A percentile compares a stretch with the other conserved stretches of the same genome.
Evolutionary conservation across 1,140 invertebrate species (phyloP).

Genomic region (Centruroides vittatus): DNA sequence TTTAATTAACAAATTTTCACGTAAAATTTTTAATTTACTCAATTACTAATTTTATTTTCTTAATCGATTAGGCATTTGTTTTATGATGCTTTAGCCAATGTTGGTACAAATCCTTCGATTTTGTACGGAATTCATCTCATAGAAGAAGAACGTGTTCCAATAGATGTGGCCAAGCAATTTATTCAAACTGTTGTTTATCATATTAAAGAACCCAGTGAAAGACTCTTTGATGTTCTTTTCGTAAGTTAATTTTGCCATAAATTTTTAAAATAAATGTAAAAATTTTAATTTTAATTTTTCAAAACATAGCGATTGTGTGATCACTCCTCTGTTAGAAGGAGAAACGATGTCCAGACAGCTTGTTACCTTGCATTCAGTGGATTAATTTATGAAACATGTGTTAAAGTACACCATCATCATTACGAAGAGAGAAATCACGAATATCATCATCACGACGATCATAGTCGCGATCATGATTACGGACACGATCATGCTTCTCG

Average conservation of each 20-base stretch:
- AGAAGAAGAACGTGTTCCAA: not conserved
- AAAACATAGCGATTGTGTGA: conserved; percentile 7
- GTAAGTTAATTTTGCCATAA: not conserved
- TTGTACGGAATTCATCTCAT: conserved; percentile 6
- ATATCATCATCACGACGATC: too few species aligned
- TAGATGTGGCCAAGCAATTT: conserved; percentile 2
- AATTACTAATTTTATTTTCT: not conserved
- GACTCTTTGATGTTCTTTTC: conserved; percentile 3
- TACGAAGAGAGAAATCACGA: too few species aligned
- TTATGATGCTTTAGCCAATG: not conserved
- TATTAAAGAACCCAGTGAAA: conserved; percentile 6
- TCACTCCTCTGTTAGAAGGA: not conserved
- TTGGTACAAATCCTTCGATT: conserved; percentile 13
- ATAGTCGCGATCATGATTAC: conserved; percentile 3
- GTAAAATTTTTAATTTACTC: not conserved
- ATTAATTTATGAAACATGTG: conserved; percentile 9
- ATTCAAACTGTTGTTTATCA: conserved; percentile 4
- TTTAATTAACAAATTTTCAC: not conserved
- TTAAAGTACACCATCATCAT: not conserved
- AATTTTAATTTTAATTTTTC: not conserved
- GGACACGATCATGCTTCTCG: not conserved
- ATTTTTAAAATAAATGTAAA: not conserved
- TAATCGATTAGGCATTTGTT: conserved; percentile 6
- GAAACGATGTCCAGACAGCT: not conserved
- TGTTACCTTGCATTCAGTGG: conserved; percentile 2